Evolutionary conservation across 2,797 vertebrate species (phyloP).

Genomic region (Danio kyathit): DNA sequence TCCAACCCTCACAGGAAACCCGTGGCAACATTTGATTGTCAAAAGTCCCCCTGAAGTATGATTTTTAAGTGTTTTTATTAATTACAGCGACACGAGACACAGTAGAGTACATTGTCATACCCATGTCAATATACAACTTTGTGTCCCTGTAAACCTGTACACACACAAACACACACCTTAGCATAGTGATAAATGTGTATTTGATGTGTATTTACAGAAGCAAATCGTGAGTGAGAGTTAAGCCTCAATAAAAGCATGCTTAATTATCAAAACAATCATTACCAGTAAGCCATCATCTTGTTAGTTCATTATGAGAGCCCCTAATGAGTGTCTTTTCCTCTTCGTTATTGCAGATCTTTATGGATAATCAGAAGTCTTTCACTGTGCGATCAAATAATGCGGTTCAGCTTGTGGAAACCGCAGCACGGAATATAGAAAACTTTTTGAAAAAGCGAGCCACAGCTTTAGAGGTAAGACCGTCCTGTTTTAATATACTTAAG

Average conservation of each 20-base stretch:
- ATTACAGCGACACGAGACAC: no score
- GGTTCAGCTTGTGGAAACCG: slow-evolving; percentile 90
- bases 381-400: slow-evolving; percentile 93
- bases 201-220: slow-evolving; percentile 7
- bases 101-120: no score
- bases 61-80: no score
- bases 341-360: slow-evolving; percentile 74
- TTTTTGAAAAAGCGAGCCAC: slow-evolving; percentile 92
- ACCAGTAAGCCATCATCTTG: not conserved
- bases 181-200: not conserved
- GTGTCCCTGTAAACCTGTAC: not conserved
- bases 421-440: slow-evolving; percentile 93
- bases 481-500: not conserved
- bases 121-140: no score
- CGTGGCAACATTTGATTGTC: no score
- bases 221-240: not conserved
- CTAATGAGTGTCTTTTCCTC: slow-evolving; percentile 37
- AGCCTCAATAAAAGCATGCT: slow-evolving; percentile 3
- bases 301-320: slow-evolving; percentile 4
- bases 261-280: slow-evolving; percentile 33
- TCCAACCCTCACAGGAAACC: no score
- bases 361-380: slow-evolving; percentile 80
- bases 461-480: slow-evolving; percentile 89
- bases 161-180: not conserved
- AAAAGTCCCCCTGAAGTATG: no score